phyloP scores from a whole-genome alignment of 2,113 vertebrate species.

The Caranx ignobilis region DNA sequence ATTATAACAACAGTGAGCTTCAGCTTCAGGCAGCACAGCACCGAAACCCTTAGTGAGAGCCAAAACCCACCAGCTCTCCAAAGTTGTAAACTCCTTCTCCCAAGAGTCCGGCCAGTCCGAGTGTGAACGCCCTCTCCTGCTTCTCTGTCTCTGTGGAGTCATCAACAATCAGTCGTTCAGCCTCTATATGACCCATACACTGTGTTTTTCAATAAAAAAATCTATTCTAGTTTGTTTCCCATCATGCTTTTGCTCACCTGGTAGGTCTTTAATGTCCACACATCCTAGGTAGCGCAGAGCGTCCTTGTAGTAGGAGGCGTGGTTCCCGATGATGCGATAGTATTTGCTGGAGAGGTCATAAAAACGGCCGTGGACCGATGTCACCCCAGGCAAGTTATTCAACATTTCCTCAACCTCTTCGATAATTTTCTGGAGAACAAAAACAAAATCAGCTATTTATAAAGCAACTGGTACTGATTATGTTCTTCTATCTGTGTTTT shows the following conservation, averaged over 20 bases:
- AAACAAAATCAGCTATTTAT: not conserved
- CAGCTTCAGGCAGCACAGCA: not conserved
- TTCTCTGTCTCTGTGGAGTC: constrained; percentile 90
- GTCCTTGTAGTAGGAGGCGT: constrained; percentile 95
- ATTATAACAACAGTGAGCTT: not conserved
- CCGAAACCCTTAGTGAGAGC: not conserved
- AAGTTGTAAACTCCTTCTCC: constrained; percentile 99
- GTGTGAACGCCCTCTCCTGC: constrained; percentile 95
- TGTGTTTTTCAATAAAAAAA: not conserved
- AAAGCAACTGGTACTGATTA: no score
- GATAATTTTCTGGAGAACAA: constrained; percentile 88
- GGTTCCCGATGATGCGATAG: constrained; percentile 95
- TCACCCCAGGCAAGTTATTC: constrained; percentile 91
- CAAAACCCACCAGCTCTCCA: constrained; percentile 90
- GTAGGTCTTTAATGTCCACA: constrained; percentile 93
- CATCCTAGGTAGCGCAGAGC: constrained; percentile 95
- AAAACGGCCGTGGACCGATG: constrained; percentile 96
- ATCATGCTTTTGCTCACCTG: constrained; percentile 80
- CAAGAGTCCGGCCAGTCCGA: constrained; percentile 94
- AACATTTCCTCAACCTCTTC: constrained; percentile 96
- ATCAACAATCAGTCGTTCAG: not conserved
- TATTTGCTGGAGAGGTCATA: constrained; percentile 99
- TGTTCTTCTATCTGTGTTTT: no score
- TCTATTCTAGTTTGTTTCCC: not conserved
- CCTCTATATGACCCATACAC: not conserved